Percentiles rank a stretch among this genome's conserved stretches.
Evolutionary conservation across 2,113 vertebrate species (phyloP).

Genomic region (Dicentrarchus labrax): DNA sequence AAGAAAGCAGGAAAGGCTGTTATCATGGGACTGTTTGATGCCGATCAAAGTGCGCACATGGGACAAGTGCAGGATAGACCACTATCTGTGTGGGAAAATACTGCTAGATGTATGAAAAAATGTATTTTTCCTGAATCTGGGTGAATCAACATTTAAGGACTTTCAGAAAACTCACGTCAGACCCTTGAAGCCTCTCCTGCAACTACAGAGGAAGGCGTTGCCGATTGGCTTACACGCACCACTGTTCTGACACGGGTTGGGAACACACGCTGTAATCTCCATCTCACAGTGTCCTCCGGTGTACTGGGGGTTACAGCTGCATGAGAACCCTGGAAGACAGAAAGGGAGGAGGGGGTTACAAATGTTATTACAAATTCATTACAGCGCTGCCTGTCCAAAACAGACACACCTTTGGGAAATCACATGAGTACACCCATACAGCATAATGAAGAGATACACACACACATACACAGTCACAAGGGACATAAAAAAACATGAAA

Average conservation of each 20-base stretch:
- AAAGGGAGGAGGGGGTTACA: neutral
- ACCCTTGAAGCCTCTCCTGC: slow-evolving; percentile 92
- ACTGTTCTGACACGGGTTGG: slow-evolving; percentile 94
- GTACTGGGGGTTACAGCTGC: slow-evolving; percentile 92
- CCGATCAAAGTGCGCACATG: too few species aligned
- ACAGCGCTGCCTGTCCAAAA: neutral
- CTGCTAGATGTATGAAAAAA: neutral
- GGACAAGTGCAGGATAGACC: neutral
- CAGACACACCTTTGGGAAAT: slow-evolving; percentile 11
- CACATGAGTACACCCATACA: neutral
- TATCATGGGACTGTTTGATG: too few species aligned
- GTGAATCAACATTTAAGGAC: neutral
- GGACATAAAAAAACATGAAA: neutral
- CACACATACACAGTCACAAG: neutral
- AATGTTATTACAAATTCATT: slow-evolving; percentile 23
- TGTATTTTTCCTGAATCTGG: neutral
- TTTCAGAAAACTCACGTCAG: slow-evolving; percentile 88
- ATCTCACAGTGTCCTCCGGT: slow-evolving; percentile 95
- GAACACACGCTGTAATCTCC: slow-evolving; percentile 94
- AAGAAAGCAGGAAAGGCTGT: too few species aligned
- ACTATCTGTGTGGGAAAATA: neutral
- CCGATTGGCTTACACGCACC: slow-evolving; percentile 93
- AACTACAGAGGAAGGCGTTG: slow-evolving; percentile 94
- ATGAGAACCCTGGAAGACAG: slow-evolving; percentile 89
- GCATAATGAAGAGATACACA: neutral